Evolutionary conservation across 2,113 vertebrate genomes (phyloP).

Genomic region (Prunella himalayana): DNA sequence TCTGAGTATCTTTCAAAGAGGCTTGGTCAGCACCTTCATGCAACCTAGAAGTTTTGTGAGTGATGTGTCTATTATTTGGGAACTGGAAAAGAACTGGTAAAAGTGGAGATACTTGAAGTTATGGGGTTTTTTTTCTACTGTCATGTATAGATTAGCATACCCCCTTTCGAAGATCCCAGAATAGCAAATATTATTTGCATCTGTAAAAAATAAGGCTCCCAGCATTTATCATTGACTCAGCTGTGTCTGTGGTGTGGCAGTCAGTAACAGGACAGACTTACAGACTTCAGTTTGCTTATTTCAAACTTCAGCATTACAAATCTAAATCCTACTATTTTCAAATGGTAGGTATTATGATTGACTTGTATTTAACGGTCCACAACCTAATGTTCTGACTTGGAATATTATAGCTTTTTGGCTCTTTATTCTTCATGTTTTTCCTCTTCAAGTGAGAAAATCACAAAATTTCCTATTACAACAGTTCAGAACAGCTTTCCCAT

Average conservation of each 20-base stretch:
- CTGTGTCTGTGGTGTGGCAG: not conserved
- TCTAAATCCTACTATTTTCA: not conserved
- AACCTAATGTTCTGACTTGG: not conserved
- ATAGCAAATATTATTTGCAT: not conserved
- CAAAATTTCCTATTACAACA: not conserved
- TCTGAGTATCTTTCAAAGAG: not conserved
- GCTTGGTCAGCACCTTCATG: not conserved
- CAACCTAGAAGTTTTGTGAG: not conserved
- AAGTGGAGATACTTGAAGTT: not conserved
- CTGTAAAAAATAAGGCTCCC: not conserved
- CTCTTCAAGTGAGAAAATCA: not conserved
- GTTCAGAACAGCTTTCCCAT: not conserved
- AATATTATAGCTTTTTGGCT: not conserved
- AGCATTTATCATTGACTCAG: not conserved
- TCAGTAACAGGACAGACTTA: not conserved
- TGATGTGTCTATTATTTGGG: not conserved
- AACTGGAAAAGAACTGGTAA: not conserved
- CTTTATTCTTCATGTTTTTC: not conserved
- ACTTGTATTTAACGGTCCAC: not conserved
- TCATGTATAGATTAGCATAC: not conserved
- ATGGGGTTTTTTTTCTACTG: not conserved
- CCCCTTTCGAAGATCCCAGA: not conserved
- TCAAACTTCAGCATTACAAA: not conserved
- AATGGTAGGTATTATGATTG: not conserved
- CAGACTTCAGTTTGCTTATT: not conserved